These are phyloP conservation scores for Heteractis magnifica DNA, from an alignment of 92 coral and sea anemone genomes.

Conservation along the genomic window DNA sequence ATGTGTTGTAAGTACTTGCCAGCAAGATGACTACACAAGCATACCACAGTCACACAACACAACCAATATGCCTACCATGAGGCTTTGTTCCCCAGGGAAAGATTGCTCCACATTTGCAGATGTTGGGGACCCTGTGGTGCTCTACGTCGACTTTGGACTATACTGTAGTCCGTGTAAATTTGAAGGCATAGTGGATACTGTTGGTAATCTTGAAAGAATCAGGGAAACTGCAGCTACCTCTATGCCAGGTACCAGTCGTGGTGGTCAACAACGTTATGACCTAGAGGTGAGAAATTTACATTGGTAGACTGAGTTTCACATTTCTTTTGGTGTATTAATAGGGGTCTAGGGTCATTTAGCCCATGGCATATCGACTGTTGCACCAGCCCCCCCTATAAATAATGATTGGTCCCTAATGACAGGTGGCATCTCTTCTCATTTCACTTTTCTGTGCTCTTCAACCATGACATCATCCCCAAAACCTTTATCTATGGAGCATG, in stretches of 20 bases:
- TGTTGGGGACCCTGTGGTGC: slow-evolving; percentile 70
- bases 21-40: background rate
- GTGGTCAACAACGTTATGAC: slow-evolving; percentile 10
- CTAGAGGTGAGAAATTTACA: no score
- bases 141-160: slow-evolving; percentile 75
- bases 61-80: background rate
- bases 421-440: no score
- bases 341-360: no score
- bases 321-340: no score
- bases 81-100: slow-evolving; percentile 62
- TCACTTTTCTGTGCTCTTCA: no score
- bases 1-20: background rate
- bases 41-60: background rate
- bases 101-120: slow-evolving; percentile 65
- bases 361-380: no score
- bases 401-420: no score
- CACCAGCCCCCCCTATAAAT: no score
- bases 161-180: slow-evolving; percentile 34
- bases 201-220: background rate
- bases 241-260: background rate
- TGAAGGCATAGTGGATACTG: background rate
- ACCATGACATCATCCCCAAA: no score
- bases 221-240: slow-evolving; percentile 37
- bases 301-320: no score
- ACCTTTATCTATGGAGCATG: no score